These are phyloP conservation scores for Xestia xanthographa DNA, from an alignment of 2,888 invertebrate genomes.

Conservation along the genomic window DNA sequence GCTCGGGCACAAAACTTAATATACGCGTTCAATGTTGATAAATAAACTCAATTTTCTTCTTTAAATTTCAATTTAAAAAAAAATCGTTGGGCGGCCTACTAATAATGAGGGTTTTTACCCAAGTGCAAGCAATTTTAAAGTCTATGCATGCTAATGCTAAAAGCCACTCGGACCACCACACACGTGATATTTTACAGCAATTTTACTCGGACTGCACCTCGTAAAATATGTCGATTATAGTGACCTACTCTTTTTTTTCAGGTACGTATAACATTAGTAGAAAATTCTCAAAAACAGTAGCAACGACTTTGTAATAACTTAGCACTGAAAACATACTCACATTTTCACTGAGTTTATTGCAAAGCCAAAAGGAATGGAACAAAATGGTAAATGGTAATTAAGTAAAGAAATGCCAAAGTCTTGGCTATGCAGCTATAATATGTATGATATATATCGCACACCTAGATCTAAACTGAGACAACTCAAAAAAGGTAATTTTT, in stretches of 20 bases:
- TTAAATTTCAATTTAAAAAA: background rate
- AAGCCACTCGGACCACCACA: background rate
- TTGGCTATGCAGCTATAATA: background rate
- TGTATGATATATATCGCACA: too few relatives aligned
- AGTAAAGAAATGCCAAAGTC: background rate
- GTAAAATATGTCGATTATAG: slow-evolving; percentile 19
- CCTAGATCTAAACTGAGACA: too few relatives aligned
- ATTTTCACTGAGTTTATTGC: background rate
- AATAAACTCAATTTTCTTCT: background rate
- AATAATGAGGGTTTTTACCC: background rate
- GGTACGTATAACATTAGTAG: background rate
- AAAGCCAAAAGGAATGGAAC: background rate
- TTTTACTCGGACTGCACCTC: background rate
- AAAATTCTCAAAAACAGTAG: background rate
- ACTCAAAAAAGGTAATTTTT: too few relatives aligned
- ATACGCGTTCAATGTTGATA: background rate
- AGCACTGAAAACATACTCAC: background rate
- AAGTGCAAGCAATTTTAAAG: slow-evolving; percentile 11
- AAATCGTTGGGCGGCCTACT: background rate
- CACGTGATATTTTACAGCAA: slow-evolving; percentile 20
- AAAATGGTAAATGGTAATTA: background rate
- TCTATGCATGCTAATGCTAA: slow-evolving; percentile 21
- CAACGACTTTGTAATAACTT: background rate
- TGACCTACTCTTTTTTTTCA: slow-evolving; percentile 2
- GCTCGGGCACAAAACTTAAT: too few relatives aligned